Percentiles rank a stretch among this genome's conserved stretches.
Conservation (phyloP, 2,113 vertebrate species). For the Oncorhynchus nerka region DNA sequence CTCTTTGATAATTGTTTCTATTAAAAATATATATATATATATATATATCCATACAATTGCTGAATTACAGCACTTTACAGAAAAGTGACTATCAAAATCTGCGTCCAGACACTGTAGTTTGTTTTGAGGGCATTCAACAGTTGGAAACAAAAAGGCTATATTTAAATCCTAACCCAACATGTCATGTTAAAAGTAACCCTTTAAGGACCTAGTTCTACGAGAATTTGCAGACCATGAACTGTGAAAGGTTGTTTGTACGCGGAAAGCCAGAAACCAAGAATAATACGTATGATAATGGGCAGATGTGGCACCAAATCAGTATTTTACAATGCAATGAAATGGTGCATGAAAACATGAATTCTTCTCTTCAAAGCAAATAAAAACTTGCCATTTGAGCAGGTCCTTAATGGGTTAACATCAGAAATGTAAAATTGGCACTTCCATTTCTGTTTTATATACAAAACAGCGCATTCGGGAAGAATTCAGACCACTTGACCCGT, state of each 20-base stretch:
- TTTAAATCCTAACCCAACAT: not conserved
- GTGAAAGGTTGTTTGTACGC: not conserved
- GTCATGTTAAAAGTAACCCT: constrained; percentile 45
- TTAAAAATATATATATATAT: not conserved
- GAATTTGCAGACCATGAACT: not conserved
- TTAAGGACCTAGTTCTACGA: constrained; percentile 60
- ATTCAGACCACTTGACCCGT: not conserved
- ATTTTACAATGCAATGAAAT: too few species aligned
- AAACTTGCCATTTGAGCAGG: constrained; percentile 22
- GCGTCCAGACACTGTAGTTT: constrained; percentile 59
- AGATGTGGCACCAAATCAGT: not conserved
- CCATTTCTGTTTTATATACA: not conserved
- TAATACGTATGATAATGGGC: not conserved
- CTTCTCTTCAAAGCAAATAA: not conserved
- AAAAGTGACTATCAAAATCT: constrained; percentile 12
- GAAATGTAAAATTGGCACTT: not conserved
- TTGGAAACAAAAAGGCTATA: constrained; percentile 3
- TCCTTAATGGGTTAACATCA: constrained; percentile 69
- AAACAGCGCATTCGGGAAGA: too few species aligned
- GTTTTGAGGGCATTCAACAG: constrained; percentile 3
- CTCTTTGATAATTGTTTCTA: not conserved
- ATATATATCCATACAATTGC: not conserved
- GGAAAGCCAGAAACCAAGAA: not conserved
- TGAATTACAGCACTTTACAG: not conserved
- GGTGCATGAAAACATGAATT: not conserved